These are phyloP conservation scores for Drosophila sordidapex DNA, from an alignment of 2,888 invertebrate species.

Conservation along the genomic window DNA sequence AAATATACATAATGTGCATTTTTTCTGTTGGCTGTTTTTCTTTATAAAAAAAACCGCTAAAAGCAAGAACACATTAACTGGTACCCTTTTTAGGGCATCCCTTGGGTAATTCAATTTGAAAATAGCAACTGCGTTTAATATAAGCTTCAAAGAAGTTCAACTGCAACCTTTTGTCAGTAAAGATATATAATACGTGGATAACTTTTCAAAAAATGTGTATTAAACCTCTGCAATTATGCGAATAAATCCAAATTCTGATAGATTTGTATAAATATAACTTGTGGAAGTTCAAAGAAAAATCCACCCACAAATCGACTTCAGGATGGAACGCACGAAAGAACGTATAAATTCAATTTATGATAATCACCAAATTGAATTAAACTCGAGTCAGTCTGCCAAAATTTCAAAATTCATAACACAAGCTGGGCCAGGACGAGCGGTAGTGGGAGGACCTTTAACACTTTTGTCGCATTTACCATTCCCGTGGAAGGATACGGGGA, in stretches of 20 bases:
- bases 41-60: neutral
- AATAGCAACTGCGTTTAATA: neutral
- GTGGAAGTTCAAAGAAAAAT: slow-evolving; percentile 23
- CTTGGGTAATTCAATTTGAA: slow-evolving; percentile 20
- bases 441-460: slow-evolving; percentile 54
- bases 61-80: slow-evolving; percentile 12
- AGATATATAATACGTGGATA: neutral
- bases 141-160: neutral
- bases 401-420: slow-evolving; percentile 78
- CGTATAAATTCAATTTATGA: slow-evolving; percentile 73
- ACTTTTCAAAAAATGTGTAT: neutral
- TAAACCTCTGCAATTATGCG: slow-evolving; percentile 1
- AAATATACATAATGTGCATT: slow-evolving; percentile 37
- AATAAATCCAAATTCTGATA: neutral
- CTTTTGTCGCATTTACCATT: slow-evolving; percentile 50
- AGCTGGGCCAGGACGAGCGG: slow-evolving; percentile 2
- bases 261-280: neutral
- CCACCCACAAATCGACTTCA: slow-evolving; percentile 19
- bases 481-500: slow-evolving; percentile 14
- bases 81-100: neutral
- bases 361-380: slow-evolving; percentile 82
- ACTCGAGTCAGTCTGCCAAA: slow-evolving; percentile 70
- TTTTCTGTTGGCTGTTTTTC: neutral
- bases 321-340: slow-evolving; percentile 55
- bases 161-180: neutral